phyloP scores from a whole-genome alignment of 1,140 invertebrate genomes.

The Elysia chlorotica region DNA sequence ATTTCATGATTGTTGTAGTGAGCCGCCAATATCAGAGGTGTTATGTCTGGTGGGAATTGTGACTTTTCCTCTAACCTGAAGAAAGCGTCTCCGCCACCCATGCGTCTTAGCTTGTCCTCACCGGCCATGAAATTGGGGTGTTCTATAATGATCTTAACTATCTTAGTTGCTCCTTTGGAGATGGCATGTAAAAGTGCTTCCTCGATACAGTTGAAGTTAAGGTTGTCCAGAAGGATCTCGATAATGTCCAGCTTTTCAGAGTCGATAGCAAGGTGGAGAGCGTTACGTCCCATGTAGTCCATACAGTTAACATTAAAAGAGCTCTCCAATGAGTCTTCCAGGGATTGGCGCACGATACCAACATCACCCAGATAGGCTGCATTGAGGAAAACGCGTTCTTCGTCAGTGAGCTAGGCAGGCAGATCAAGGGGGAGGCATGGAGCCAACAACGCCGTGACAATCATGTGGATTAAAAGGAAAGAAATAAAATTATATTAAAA shows the following conservation, averaged over 20 bases:
- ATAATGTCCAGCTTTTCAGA: conserved; percentile 58
- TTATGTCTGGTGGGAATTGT: conserved; percentile 59
- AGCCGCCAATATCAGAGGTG: conserved; percentile 60
- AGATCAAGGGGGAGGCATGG: too few relatives aligned
- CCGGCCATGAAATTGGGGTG: conserved; percentile 60
- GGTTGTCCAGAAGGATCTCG: conserved; percentile 53
- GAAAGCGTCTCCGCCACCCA: conserved; percentile 54
- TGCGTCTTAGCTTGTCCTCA: conserved; percentile 52
- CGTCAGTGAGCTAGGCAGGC: conserved; percentile 62
- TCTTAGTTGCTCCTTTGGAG: conserved; percentile 58
- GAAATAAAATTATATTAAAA: too few relatives aligned
- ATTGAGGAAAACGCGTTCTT: conserved; percentile 62
- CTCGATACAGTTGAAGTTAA: conserved; percentile 57
- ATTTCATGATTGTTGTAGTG: conserved; percentile 63
- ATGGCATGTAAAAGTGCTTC: conserved; percentile 61
- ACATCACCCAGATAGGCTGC: conserved; percentile 60
- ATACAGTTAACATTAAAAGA: conserved; percentile 56
- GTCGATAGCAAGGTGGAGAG: conserved; percentile 60
- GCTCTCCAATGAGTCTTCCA: conserved; percentile 49
- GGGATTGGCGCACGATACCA: conserved; percentile 51
- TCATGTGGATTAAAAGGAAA: too few relatives aligned
- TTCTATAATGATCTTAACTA: conserved; percentile 59
- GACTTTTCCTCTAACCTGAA: conserved; percentile 55
- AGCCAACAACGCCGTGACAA: too few relatives aligned
- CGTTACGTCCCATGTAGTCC: conserved; percentile 59